These are phyloP conservation scores for Trichonephila inaurata DNA, from an alignment of 1,140 invertebrate species.

Conservation along the genomic window DNA sequence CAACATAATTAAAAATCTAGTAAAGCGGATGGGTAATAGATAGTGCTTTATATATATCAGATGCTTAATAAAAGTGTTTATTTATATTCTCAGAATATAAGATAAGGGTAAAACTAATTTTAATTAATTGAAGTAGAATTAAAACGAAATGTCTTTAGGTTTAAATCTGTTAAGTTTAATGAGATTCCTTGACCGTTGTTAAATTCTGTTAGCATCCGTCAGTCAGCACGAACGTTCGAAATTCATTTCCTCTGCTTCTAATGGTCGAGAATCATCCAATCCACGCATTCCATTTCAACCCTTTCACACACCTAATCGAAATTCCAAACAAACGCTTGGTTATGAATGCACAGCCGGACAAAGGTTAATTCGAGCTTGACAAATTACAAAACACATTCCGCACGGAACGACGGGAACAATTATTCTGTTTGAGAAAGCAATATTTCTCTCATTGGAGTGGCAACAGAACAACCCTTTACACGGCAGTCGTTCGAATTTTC, in stretches of 20 bases:
- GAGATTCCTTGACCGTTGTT: not conserved
- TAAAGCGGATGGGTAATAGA: no score
- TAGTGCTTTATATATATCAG: no score
- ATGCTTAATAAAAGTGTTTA: no score
- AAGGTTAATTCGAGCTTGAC: constrained; percentile 32
- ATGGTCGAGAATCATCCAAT: not conserved
- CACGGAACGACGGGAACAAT: not conserved
- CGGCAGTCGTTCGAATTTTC: not conserved
- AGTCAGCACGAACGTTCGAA: not conserved
- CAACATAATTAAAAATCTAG: no score
- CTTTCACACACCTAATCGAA: constrained; percentile 5
- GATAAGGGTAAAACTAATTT: no score
- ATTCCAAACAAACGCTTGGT: not conserved
- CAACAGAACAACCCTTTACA: constrained; percentile 15
- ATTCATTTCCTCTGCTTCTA: not conserved
- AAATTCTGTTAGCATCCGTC: not conserved
- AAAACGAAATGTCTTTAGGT: no score
- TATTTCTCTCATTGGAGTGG: constrained; percentile 22
- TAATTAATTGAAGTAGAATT: no score
- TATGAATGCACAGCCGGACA: not conserved
- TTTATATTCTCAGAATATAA: no score
- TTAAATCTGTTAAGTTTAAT: no score
- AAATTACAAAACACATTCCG: constrained; percentile 30
- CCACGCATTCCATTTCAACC: not conserved
- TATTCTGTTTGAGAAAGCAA: constrained; percentile 27